phyloP scores from a whole-genome alignment of 2,797 vertebrate genomes.

The Lepus oiostolus region DNA sequence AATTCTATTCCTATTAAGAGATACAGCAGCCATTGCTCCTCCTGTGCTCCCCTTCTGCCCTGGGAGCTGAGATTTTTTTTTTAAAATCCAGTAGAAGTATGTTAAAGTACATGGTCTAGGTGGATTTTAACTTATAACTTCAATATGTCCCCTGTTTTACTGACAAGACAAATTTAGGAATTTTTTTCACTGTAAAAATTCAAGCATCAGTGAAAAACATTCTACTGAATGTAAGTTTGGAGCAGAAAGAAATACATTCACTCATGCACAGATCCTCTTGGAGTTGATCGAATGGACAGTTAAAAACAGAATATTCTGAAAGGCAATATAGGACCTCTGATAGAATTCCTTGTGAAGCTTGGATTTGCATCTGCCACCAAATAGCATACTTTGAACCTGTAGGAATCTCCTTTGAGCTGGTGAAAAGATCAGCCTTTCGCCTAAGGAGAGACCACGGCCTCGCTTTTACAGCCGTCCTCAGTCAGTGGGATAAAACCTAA shows the following conservation, averaged over 20 bases:
- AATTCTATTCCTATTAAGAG: neutral
- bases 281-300: neutral
- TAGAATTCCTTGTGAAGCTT: neutral
- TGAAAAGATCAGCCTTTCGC: neutral
- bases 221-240: constrained; percentile 37
- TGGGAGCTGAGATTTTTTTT: neutral
- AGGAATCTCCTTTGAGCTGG: neutral
- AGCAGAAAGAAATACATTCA: constrained; percentile 19
- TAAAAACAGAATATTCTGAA: constrained; percentile 28
- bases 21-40: neutral
- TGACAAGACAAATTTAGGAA: neutral
- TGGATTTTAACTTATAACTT: constrained; percentile 18
- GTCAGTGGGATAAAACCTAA: neutral
- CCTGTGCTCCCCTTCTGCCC: neutral
- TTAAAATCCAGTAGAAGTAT: neutral
- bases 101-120: neutral
- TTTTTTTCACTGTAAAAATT: constrained; percentile 43
- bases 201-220: neutral
- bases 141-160: neutral
- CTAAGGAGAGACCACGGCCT: neutral
- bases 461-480: neutral
- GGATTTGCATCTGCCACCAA: constrained; percentile 22
- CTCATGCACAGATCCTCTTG: neutral
- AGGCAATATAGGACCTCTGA: neutral
- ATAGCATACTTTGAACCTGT: neutral